Evolutionary conservation across 2,113 vertebrate genomes (phyloP), one percentile per base, ranked within the genome.

Genomic region (Helogale parvula): DNA sequence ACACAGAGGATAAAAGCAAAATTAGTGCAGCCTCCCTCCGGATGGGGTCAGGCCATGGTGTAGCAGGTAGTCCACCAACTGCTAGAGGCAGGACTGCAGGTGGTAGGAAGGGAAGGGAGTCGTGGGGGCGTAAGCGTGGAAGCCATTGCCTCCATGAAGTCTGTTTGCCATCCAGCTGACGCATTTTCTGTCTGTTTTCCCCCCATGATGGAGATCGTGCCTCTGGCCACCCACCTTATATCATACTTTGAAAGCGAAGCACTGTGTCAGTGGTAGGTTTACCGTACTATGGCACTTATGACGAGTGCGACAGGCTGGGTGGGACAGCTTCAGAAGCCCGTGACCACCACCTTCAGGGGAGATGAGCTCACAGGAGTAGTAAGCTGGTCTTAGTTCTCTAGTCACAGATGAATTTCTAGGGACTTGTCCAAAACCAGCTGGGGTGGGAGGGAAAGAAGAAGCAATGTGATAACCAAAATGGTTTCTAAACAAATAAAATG

Each of bases 401-500:
- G 52, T 93, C 66, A 83, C 57, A 93, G 35, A 71, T 84, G 95
- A 86, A 87, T 94, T 86, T 97, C 65, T 57, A 96, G 84, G 77
- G 72, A 96, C 88, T 94, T 85, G 54, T 96, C 95, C 94, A 93
- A 47, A 95, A 94, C 17, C 88, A 98, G 71, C 33, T 95, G 90
- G 95, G 97, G 95, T 88, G 96, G 98, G 97, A 94, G 97, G 98
- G 97, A 88, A 94, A 96, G 68, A 93, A 93, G 94, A 95, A 97
- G 92, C 97, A 89, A 94, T 98, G 97, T 98, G 94, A 97, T 98
- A 96, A 98, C 97, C 98, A 93, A 98, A 96, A 91, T 93, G 97
- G 98, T 94, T 97, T 98, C 98, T 98, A 98, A 98, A 98, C 97
- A 96, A 96, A 98, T 96, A 95, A 98, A 98, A 98, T 98, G 96